Percentiles rank a stretch among this genome's conserved stretches.
Conservation (phyloP, 1,140 invertebrate genomes). For the Trichoplusia ni region DNA sequence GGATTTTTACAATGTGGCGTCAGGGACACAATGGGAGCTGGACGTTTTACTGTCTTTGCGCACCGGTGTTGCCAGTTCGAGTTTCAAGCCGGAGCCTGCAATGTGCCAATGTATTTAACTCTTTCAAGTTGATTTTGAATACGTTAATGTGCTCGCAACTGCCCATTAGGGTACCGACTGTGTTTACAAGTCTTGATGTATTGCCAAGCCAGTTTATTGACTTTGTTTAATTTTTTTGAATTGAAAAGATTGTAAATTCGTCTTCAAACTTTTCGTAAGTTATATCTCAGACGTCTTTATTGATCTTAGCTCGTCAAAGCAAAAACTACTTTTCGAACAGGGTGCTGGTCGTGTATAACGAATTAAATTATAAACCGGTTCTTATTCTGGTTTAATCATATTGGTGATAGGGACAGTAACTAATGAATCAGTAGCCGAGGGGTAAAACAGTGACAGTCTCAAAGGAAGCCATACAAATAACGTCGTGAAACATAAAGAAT, state of each 20-base stretch:
- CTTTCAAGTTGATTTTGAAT: conserved; percentile 17
- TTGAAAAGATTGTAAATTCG: conserved; percentile 3
- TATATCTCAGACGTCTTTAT: conserved; percentile 6
- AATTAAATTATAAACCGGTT: conserved; percentile 47
- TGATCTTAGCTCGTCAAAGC: conserved; percentile 1
- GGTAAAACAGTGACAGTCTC: conserved; percentile 32
- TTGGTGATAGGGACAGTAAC: conserved; percentile 38
- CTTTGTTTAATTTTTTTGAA: background rate
- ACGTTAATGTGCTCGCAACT: conserved; percentile 1
- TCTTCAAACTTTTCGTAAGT: conserved; percentile 9
- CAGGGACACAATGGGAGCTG: conserved; percentile 57
- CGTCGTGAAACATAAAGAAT: conserved; percentile 12
- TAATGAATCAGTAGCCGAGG: conserved; percentile 43
- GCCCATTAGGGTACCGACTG: conserved; percentile 4
- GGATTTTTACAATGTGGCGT: conserved; percentile 75
- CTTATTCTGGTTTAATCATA: conserved; percentile 49
- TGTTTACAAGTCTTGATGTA: conserved; percentile 1
- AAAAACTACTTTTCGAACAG: conserved; percentile 15
- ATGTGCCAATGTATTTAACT: background rate
- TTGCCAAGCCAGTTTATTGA: background rate
- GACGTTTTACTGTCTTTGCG: conserved; percentile 57
- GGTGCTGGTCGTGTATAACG: conserved; percentile 25
- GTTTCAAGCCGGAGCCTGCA: background rate
- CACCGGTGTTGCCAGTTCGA: conserved; percentile 19
- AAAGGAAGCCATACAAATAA: conserved; percentile 23